Base-by-base conservation (phyloP, 2,888 invertebrate species). In the Frankliniella intonsa region DNA sequence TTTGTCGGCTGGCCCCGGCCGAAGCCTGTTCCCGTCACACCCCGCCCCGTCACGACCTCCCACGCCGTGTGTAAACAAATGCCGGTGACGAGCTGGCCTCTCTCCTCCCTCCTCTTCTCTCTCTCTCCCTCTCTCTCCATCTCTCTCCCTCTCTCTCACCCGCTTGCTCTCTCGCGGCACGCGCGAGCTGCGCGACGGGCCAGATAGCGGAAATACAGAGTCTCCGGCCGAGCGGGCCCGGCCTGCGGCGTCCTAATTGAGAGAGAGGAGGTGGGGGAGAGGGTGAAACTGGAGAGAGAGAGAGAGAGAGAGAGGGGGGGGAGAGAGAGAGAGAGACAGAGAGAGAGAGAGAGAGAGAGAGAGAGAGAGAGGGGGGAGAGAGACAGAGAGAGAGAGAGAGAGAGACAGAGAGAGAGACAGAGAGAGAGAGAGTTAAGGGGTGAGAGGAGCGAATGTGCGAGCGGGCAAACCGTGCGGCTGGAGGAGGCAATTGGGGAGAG, bases 101-200 rank as follows among this genome's bases (percentile, higher is more conserved):
- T 55, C 55, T 5, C 9, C 55, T 8, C 55, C 17, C 55, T 8
- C 17, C 17, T 8, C 1, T 8, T 55, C 55, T 55, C 12, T 51
- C 55, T 12, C 55, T 17, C 55, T 55, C 55, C 17, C 55, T 80
- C 80, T 49, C 55, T 17, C 81, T 55, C 80, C 50, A 38, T 51
- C 69, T 25, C 80, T 22, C 80, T 22, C 80, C 80, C 50, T 50
- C 49, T 80, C 49, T 80, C 50, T 55, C 50, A 79, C 25, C 22
- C 51, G 76, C 22, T 82, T 22, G 19, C 49, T 79, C n/a, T 79
- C 79, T 79, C 38, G 38, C 38, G 38, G 38, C 38, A 38, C 38
- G 38, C 38, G 38, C 38, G 38, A 38, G 38, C 38, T 3, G 38
- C 38, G 38, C 38, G 38, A 38, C 38, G 38, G 38, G 38, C 38